phyloP scores from a whole-genome alignment of 2,113 vertebrate genomes.

The Corythornis vintsioides region DNA sequence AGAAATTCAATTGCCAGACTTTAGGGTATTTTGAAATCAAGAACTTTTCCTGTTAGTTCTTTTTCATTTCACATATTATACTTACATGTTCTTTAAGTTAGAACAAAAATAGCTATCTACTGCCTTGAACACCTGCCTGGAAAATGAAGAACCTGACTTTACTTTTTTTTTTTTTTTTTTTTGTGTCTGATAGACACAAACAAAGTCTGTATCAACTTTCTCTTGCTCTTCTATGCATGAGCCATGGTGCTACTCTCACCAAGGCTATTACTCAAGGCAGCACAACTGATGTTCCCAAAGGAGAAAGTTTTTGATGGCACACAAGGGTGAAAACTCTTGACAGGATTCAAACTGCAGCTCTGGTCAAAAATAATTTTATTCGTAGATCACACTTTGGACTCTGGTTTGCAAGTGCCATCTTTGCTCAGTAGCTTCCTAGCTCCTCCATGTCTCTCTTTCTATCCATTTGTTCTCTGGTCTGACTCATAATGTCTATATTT shows the following conservation, averaged over 20 bases:
- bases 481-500: neutral
- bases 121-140: conserved; percentile 27
- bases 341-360: neutral
- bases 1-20: conserved; percentile 68
- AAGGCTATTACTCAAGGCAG: neutral
- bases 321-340: neutral
- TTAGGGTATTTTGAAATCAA: conserved; percentile 62
- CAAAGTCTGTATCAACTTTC: neutral
- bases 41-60: conserved; percentile 61
- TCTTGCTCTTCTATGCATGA: neutral
- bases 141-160: neutral
- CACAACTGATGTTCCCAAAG: neutral
- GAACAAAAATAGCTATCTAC: conserved; percentile 44
- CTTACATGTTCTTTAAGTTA: conserved; percentile 46
- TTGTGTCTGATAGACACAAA: conserved; percentile 19
- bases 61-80: conserved; percentile 55
- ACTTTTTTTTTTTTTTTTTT: no score
- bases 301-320: neutral
- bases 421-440: neutral
- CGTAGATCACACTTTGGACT: neutral
- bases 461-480: neutral
- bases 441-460: neutral
- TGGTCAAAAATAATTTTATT: neutral
- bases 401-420: neutral
- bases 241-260: neutral